Evolutionary conservation across 2,888 invertebrate genomes (phyloP).

Genomic region (Carcina quercana): DNA sequence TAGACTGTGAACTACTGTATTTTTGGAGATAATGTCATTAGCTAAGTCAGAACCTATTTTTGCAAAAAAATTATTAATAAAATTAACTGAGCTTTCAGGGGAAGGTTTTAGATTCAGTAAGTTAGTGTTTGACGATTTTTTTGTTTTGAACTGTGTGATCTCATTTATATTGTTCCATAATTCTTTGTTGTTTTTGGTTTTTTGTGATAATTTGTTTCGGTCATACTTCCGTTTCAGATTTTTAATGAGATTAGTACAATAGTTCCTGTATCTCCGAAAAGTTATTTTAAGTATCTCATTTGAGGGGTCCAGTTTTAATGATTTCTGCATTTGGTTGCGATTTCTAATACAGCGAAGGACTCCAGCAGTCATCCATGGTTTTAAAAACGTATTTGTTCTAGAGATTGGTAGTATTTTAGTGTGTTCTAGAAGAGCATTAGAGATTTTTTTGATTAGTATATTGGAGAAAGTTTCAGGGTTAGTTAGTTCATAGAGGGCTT

Average conservation of each 20-base stretch:
- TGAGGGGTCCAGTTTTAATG: neutral
- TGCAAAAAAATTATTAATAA: constrained; percentile 1
- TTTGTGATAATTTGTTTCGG: neutral
- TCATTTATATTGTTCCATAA: constrained; percentile 6
- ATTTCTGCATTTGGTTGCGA: constrained; percentile 4
- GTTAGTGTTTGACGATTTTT: neutral
- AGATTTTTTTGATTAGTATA: neutral
- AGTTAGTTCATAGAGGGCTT: neutral
- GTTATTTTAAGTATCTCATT: constrained; percentile 4
- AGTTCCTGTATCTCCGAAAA: constrained; percentile 5
- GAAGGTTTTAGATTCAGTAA: neutral
- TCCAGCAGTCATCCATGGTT: constrained; percentile 9
- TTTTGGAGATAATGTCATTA: too few relatives aligned
- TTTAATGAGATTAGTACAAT: constrained; percentile 6
- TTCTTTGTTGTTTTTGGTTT: constrained; percentile 3
- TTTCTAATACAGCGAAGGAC: constrained; percentile 4
- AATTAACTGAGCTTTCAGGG: neutral
- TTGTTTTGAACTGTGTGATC: constrained; percentile 1
- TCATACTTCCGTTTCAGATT: constrained; percentile 7
- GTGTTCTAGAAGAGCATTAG: neutral
- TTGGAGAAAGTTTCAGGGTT: neutral
- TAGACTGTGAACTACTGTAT: too few relatives aligned
- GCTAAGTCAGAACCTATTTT: neutral
- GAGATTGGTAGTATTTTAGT: constrained; percentile 1
- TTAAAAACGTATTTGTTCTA: constrained; percentile 1